A percentile compares a stretch with the other conserved stretches of the same genome.
phyloP scores from a whole-genome alignment of 2,888 invertebrate species.

The Hymenopus coronatus region DNA sequence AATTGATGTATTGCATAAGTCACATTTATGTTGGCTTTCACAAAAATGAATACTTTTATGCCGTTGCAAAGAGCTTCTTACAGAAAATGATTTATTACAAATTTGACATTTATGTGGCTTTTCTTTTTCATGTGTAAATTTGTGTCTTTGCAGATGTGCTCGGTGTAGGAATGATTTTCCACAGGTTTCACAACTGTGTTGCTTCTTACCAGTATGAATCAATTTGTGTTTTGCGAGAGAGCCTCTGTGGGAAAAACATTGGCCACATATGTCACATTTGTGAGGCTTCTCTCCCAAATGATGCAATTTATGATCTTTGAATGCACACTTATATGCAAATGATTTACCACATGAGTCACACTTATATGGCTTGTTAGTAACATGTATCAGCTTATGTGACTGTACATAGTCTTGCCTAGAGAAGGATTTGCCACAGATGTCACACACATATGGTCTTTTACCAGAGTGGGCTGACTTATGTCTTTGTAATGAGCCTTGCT shows the following conservation, averaged over 20 bases:
- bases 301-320: slow-evolving; percentile 57
- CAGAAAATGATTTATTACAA: too few relatives aligned
- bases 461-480: background rate
- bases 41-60: too few relatives aligned
- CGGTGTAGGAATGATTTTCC: background rate
- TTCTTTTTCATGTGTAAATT: background rate
- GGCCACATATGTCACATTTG: background rate
- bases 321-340: slow-evolving; percentile 60
- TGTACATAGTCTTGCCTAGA: background rate
- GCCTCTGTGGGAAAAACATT: background rate
- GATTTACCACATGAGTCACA: slow-evolving; percentile 60
- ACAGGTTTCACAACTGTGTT: background rate
- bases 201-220: background rate
- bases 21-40: too few relatives aligned
- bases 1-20: too few relatives aligned
- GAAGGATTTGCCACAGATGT: background rate
- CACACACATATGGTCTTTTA: background rate
- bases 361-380: slow-evolving; percentile 49
- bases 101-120: too few relatives aligned
- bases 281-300: background rate
- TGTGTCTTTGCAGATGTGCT: background rate
- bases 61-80: too few relatives aligned
- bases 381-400: background rate
- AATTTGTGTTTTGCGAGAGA: background rate
- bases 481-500: background rate